Percentiles rank a stretch among this genome's conserved stretches.
Conservation (phyloP, 2,113 vertebrate species). For the Sinocyclocheilus grahami region DNA sequence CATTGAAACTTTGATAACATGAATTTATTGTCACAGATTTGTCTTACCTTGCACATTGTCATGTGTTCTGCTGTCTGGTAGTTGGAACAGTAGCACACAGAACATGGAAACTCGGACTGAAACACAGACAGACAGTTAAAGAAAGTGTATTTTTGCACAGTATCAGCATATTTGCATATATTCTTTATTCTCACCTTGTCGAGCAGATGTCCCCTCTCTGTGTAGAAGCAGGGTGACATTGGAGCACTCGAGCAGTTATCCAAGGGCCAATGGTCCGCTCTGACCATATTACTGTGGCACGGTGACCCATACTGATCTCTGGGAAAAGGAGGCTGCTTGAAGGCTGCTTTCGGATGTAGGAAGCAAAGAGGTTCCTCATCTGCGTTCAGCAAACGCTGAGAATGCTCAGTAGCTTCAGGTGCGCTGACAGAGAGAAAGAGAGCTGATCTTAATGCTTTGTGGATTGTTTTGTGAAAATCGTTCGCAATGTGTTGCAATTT, state of each 20-base stretch:
- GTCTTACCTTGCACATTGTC: conserved; percentile 4
- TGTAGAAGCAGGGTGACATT: conserved; percentile 54
- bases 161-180: neutral
- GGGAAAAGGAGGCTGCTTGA: conserved; percentile 60
- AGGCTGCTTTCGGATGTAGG: neutral
- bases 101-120: conserved; percentile 21
- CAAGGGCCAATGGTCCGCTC: conserved; percentile 78
- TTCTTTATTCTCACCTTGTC: conserved; percentile 61
- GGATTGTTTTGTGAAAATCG: no score
- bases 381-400: conserved; percentile 28
- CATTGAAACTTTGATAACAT: no score
- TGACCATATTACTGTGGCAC: conserved; percentile 81
- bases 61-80: conserved; percentile 19
- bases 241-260: conserved; percentile 61
- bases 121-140: neutral
- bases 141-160: neutral
- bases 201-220: conserved; percentile 66
- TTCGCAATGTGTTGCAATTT: no score
- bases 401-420: conserved; percentile 8
- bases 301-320: conserved; percentile 72
- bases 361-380: conserved; percentile 23
- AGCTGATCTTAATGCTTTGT: neutral
- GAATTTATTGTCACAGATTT: neutral
- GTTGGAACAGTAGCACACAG: conserved; percentile 20
- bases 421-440: conserved; percentile 59